A percentile compares a stretch with the other conserved stretches of the same genome.
phyloP scores from a whole-genome alignment of 2,888 invertebrate species.

The Belgica antarctica region DNA sequence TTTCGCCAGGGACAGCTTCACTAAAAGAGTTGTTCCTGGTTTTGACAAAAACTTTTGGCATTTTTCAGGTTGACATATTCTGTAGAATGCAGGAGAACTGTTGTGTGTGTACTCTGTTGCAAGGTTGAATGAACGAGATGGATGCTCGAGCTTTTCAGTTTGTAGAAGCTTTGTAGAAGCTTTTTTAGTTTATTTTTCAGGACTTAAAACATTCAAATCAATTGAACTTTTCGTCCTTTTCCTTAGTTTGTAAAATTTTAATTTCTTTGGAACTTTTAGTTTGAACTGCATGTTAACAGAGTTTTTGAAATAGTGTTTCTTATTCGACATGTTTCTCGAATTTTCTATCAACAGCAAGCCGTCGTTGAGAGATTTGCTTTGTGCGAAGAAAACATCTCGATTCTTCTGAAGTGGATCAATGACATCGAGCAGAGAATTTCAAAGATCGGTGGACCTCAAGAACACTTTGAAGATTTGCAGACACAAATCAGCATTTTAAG shows the following conservation, averaged over 20 bases:
- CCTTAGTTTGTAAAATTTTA: not conserved
- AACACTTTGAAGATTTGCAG: conserved; percentile 79
- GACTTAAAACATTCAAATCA: not conserved
- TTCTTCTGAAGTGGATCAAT: conserved; percentile 82
- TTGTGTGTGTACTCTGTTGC: not conserved
- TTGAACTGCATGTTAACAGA: not conserved
- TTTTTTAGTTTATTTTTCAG: conserved; percentile 1
- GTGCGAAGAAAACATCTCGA: conserved; percentile 82
- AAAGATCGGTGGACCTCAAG: conserved; percentile 82
- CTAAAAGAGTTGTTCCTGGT: too few species aligned
- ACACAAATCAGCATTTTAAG: conserved; percentile 87
- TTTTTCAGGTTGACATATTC: not conserved
- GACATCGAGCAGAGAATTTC: conserved; percentile 81
- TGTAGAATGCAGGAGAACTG: not conserved
- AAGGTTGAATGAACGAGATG: not conserved
- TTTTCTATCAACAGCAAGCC: conserved; percentile 69
- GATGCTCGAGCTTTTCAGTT: not conserved
- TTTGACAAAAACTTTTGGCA: not conserved
- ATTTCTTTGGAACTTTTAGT: not conserved
- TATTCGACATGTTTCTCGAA: not conserved
- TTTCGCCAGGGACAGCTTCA: too few species aligned
- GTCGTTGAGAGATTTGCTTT: conserved; percentile 91
- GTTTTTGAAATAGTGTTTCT: not conserved
- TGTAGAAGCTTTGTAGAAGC: not conserved
- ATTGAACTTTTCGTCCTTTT: conserved; percentile 4